A percentile compares a stretch with the other conserved stretches of the same genome.
These are phyloP conservation scores for Carduelis carduelis DNA, from an alignment of 2,797 vertebrate genomes.

Conservation along the genomic window DNA sequence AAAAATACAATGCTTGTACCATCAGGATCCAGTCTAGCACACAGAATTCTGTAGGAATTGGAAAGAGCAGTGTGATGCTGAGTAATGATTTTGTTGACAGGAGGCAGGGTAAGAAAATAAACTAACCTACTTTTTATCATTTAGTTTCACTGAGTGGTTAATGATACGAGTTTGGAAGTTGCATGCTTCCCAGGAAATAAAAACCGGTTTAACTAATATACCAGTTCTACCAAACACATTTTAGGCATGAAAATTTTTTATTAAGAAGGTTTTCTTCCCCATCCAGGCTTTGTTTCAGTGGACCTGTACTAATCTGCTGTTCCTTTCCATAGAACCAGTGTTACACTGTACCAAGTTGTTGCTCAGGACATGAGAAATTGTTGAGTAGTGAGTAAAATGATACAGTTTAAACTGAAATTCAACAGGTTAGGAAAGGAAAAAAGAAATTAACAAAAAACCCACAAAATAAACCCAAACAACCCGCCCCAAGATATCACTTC, in stretches of 20 bases:
- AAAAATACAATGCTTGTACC: background rate
- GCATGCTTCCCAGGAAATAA: background rate
- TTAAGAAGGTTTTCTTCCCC: background rate
- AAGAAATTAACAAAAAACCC: background rate
- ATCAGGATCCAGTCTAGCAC: background rate
- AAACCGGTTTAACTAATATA: background rate
- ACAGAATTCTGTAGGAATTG: rapidly evolving
- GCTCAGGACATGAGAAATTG: background rate
- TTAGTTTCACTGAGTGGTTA: background rate
- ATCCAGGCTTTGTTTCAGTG: background rate
- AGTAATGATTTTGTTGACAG: background rate
- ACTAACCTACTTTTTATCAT: background rate
- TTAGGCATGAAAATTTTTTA: background rate
- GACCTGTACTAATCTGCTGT: rapidly evolving
- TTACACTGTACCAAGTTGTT: background rate
- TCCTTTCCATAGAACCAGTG: background rate
- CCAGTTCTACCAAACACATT: background rate
- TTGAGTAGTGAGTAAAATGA: background rate
- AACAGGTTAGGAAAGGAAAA: background rate
- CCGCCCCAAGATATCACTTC: background rate
- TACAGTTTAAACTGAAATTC: background rate
- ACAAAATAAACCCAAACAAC: background rate
- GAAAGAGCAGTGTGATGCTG: background rate
- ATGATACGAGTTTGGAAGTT: background rate
- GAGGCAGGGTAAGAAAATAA: background rate